A percentile compares a stretch with the other conserved stretches of the same genome.
Conservation (phyloP, 2,888 invertebrate genomes). For the Cryptosula pallasiana region DNA sequence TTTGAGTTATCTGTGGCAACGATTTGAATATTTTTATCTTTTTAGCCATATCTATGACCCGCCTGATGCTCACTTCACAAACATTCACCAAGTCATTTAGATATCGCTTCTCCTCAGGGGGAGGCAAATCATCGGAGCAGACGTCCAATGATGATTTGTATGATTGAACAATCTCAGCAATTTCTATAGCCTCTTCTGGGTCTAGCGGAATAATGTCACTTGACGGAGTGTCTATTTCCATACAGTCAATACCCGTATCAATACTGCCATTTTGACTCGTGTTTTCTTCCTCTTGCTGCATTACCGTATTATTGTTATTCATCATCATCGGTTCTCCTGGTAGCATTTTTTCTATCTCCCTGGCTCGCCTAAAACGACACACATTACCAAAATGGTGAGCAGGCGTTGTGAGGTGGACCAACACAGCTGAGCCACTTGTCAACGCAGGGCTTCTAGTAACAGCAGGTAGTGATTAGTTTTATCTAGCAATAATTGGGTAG, state of each 20-base stretch:
- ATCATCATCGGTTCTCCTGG: slow-evolving; percentile 15
- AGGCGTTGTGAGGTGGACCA: no score
- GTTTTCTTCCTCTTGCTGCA: slow-evolving; percentile 5
- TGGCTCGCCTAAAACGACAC: slow-evolving; percentile 16
- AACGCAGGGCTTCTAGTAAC: not conserved
- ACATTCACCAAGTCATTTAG: slow-evolving; percentile 43
- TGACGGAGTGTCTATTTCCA: slow-evolving; percentile 16
- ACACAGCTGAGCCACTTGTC: not conserved
- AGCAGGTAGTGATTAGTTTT: slow-evolving; percentile 20
- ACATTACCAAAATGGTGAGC: no score
- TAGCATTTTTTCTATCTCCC: slow-evolving; percentile 19
- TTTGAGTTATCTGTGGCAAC: slow-evolving; percentile 90
- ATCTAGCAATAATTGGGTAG: slow-evolving; percentile 5
- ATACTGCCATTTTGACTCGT: slow-evolving; percentile 16
- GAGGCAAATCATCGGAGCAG: slow-evolving; percentile 43
- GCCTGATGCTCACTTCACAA: slow-evolving; percentile 61
- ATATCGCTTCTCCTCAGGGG: slow-evolving; percentile 34
- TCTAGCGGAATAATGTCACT: slow-evolving; percentile 26
- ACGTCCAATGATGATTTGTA: slow-evolving; percentile 49
- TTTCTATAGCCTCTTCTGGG: slow-evolving; percentile 42
- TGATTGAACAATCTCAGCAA: slow-evolving; percentile 45
- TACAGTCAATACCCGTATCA: slow-evolving; percentile 7
- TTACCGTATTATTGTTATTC: not conserved
- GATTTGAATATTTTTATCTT: slow-evolving; percentile 72
- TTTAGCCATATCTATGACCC: slow-evolving; percentile 62